phyloP scores from a whole-genome alignment of 2,888 invertebrate species.

The Dasysyrphus tricinctus region DNA sequence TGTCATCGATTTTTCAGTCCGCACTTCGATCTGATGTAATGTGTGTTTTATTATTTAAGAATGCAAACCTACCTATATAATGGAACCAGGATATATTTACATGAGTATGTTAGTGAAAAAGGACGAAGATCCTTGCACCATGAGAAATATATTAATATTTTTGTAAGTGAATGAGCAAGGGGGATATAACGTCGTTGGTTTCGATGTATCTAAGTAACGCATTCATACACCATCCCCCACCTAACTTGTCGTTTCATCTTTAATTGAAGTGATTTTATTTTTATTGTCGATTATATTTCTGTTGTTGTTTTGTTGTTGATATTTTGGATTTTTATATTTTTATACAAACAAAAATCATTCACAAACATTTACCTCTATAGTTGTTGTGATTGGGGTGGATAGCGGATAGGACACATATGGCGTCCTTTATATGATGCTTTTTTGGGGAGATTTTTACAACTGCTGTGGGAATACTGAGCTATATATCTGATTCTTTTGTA shows the following conservation, averaged over 20 bases:
- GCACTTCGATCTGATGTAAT: background rate
- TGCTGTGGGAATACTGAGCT: conserved; percentile 38
- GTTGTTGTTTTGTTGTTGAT: conserved; percentile 39
- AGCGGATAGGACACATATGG: conserved; percentile 3
- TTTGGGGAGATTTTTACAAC: conserved; percentile 54
- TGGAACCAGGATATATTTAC: background rate
- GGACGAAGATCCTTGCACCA: conserved; percentile 35
- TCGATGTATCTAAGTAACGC: background rate
- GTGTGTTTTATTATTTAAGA: background rate
- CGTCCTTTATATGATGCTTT: conserved; percentile 17
- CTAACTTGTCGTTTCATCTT: background rate
- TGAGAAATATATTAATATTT: background rate
- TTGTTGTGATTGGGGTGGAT: conserved; percentile 56
- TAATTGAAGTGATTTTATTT: conserved; percentile 68
- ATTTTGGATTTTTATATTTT: conserved; percentile 29
- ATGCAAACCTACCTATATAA: conserved; percentile 8
- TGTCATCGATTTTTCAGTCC: conserved; percentile 48
- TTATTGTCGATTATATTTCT: conserved; percentile 65
- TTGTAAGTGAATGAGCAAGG: background rate
- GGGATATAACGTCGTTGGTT: background rate
- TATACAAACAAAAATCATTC: conserved; percentile 54
- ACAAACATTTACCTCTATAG: conserved; percentile 33
- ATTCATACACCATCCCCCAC: background rate
- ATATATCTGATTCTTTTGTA: conserved; percentile 11
- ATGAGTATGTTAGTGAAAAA: background rate